Base-by-base conservation (phyloP, 2,113 vertebrate species). In the Burhinus bistriatus region DNA sequence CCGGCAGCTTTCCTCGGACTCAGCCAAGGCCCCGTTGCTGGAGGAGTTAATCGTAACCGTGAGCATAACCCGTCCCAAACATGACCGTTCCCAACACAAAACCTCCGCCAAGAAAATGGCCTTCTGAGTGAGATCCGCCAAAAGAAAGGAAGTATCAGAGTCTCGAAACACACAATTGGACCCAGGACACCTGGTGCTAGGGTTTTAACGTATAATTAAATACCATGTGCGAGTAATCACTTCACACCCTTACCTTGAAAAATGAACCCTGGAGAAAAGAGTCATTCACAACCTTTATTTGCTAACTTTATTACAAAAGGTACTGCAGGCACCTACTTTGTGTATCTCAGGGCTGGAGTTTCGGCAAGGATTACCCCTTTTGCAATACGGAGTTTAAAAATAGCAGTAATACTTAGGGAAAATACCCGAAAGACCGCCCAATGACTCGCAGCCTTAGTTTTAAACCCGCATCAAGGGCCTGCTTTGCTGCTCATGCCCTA, bases 221-320 rank as follows among this genome's bases (percentile, higher is more conserved):
- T 5, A 9, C 17, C 3, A 0, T 0, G 9, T 61, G 36, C 25
- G 34, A 61, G 15, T 45, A 16, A 42, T 0, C 44, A 7, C 19
- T 17, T 58, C 7, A 29, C 49, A 19, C 3, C 9, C 22, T 29
- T 26, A 26, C 69, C 45, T 34, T 38, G 34, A 79, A 51, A 83
- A 90, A 71, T 0, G 1, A 88, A 57, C 10, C 6, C 7, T 6
- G 6, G 19, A 85, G 80, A 94, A 94, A 86, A 81, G 23, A 44
- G 25, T 32, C 1, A 52, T 8, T 47, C 18, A 64, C 25, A 85
- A 91, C 49, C 47, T 97, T 97, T 97, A 97, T 68, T 97, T 71
- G 62, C 22, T 21, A 90, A 91, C 81, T 45, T 87, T 14, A 44
- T 81, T 70, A 91, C 75, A 69, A 87, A 72, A 80, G 15, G 36